Conservation (phyloP, 2,797 vertebrate species). For the Hyperoplus immaculatus region DNA sequence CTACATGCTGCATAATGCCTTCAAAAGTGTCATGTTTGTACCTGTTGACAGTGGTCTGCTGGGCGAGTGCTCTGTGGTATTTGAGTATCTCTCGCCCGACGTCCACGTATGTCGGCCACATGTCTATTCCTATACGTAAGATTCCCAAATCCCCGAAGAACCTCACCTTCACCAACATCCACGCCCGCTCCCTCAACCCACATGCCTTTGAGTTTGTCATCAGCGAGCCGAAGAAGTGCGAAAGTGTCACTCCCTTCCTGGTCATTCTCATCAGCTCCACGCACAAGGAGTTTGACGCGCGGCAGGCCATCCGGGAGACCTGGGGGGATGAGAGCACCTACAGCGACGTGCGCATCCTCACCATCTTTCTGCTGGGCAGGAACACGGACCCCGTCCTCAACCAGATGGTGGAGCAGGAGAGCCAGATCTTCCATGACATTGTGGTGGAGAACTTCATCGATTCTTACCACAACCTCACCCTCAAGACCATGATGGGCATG, state of each 20-base stretch:
- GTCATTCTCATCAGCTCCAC: conserved; percentile 98
- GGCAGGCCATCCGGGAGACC: conserved; percentile 96
- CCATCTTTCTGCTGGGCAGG: conserved; percentile 94
- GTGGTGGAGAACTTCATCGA: conserved; percentile 97
- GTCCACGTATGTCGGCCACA: conserved; percentile 91
- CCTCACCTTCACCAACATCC: conserved; percentile 94
- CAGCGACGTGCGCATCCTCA: conserved; percentile 92
- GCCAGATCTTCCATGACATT: conserved; percentile 98
- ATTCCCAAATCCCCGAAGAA: conserved; percentile 89
- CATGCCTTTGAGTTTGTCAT: conserved; percentile 95
- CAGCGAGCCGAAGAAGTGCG: conserved; percentile 96
- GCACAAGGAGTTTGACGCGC: conserved; percentile 97
- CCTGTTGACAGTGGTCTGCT: conserved; percentile 96
- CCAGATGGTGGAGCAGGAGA: conserved; percentile 99
- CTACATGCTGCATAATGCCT: conserved; percentile 93
- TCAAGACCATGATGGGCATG: conserved; percentile 98
- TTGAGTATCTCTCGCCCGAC: conserved; percentile 94
- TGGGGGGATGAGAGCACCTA: conserved; percentile 98
- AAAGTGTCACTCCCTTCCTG: conserved; percentile 90
- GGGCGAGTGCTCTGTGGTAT: conserved; percentile 98
- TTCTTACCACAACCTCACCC: conserved; percentile 98
- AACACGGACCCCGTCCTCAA: conserved; percentile 92
- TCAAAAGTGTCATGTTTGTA: conserved; percentile 98
- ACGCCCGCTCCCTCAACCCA: conserved; percentile 94
- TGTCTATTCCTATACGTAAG: conserved; percentile 87